phyloP scores from a whole-genome alignment of 2,888 invertebrate genomes.

The Xylota sylvarum region DNA sequence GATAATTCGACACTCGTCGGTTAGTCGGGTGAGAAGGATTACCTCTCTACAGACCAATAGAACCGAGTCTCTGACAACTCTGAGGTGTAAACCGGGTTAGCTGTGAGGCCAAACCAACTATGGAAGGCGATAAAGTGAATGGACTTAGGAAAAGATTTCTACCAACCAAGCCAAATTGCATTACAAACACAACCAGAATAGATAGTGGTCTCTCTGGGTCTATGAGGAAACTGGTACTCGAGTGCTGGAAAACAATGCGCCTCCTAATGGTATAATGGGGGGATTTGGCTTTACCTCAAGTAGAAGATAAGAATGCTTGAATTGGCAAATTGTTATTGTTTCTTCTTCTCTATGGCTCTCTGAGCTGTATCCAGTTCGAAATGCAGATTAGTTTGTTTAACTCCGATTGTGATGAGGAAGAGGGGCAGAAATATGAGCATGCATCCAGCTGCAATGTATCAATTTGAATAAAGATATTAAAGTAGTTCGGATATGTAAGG shows the following conservation, averaged over 20 bases:
- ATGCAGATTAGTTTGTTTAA: conserved; percentile 13
- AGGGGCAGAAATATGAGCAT: not conserved
- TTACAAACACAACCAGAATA: not conserved
- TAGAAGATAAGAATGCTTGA: conserved; percentile 51
- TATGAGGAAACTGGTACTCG: conserved; percentile 16
- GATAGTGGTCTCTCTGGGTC: not conserved
- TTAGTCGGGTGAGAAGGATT: conserved; percentile 38
- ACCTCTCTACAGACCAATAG: conserved; percentile 19
- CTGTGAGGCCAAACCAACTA: conserved; percentile 48
- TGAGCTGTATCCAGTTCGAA: not conserved
- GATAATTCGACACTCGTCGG: conserved; percentile 68
- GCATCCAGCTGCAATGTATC: not conserved
- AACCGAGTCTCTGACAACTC: not conserved
- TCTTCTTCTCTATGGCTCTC: not conserved
- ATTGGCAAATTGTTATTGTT: conserved; percentile 56
- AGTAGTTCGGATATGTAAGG: not conserved
- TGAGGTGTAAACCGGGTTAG: conserved; percentile 57
- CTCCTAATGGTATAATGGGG: conserved; percentile 47
- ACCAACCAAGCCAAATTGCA: conserved; percentile 21
- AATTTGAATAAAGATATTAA: conserved; percentile 35
- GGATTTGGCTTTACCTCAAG: conserved; percentile 36
- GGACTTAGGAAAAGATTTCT: conserved; percentile 25
- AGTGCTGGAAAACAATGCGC: conserved; percentile 44
- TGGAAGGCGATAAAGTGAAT: conserved; percentile 56
- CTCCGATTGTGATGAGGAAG: not conserved